Base-by-base conservation (phyloP, 2,113 vertebrate genomes). In the Hydrochoerus hydrochaeris region DNA sequence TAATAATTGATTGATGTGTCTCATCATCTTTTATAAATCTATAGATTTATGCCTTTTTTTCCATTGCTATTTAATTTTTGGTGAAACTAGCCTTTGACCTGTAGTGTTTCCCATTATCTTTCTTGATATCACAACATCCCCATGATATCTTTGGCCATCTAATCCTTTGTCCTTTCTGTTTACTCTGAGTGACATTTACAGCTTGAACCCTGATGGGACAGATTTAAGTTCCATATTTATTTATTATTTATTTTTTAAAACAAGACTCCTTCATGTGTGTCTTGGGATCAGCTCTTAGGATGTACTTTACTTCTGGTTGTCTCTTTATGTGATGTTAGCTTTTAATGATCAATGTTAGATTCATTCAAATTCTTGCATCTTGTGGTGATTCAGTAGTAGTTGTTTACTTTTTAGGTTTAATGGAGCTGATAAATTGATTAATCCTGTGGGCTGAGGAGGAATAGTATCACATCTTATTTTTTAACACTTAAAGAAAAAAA, bases 1-100 rank as follows among this genome's bases (percentile, higher is more conserved):
- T 46, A 78, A 46, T 78, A 46, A 62, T 78, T 73, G 30, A 2
- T 30, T 78, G 57, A n/a, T 78, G 19, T n/a, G 3, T 78, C 41
- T 82, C 26, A 11, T 82, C 41, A 17, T 71, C 12, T 87, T 87
- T 67, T 88, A 73, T 71, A 78, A 80, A 75, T 82, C 54, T 57
- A 0, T 85, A 57, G 30, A 6, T 24, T 82, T n/a, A 13, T 3
- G 6, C 16, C 3, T 9, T 26, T 78, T 85, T 54, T 26, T 38
- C 24, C 19, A 24, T 84, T 90, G 4, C 13, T 80, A 7, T 88
- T 82, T 85, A 52, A 60, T 62, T 90, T 96, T 92, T 96, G 20
- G 80, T 65, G 46, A 87, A 87, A 38, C 49, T 65, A 41, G 5
- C 62, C 6, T 90, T 84, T 62, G 62, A 81, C 49, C 20, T 54